These are phyloP conservation scores for Siphamia tubifer DNA, from an alignment of 2,113 vertebrate genomes.

Conservation along the genomic window DNA sequence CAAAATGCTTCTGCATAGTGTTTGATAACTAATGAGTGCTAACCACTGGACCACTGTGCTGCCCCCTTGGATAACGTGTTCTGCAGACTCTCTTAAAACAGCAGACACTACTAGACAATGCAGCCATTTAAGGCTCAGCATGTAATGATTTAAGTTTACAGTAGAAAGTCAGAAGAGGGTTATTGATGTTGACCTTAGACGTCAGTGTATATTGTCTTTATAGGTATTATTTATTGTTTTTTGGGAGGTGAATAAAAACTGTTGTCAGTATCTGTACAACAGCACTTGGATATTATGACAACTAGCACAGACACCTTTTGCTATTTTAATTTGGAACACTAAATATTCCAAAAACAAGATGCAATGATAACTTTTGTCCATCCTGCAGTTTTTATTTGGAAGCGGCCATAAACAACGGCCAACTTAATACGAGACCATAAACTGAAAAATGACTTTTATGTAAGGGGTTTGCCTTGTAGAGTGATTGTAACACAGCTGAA, in stretches of 20 bases:
- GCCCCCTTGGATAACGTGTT: neutral
- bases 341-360: neutral
- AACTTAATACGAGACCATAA: slow-evolving; percentile 19
- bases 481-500: neutral
- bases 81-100: too few species aligned
- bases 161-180: slow-evolving; percentile 6
- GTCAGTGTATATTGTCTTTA: neutral
- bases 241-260: neutral
- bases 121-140: neutral
- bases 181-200: slow-evolving; percentile 11
- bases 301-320: neutral
- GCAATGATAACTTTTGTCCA: neutral
- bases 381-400: slow-evolving; percentile 27
- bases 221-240: slow-evolving; percentile 11
- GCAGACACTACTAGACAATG: neutral
- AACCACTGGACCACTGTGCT: too few species aligned
- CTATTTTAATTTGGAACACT: neutral
- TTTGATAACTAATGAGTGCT: too few species aligned
- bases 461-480: neutral
- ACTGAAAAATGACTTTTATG: slow-evolving; percentile 8
- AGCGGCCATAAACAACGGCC: neutral
- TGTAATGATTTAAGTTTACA: neutral
- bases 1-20: neutral
- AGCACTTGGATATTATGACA: slow-evolving; percentile 35
- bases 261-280: neutral